These are phyloP conservation scores for Pseudomugil tenellus DNA, from an alignment of 2,797 vertebrate species.

Conservation along the genomic window DNA sequence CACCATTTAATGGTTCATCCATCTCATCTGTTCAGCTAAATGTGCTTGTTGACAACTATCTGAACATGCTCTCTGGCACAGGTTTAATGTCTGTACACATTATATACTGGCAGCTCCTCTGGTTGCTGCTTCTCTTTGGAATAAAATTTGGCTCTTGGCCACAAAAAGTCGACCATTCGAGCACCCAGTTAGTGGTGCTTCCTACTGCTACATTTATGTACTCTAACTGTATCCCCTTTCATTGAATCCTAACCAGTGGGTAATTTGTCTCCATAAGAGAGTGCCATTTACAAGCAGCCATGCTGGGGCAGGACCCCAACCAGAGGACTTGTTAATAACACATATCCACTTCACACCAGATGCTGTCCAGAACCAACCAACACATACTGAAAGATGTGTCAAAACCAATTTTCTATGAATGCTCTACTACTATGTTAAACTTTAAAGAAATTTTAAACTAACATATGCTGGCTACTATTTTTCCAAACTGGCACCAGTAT, in stretches of 20 bases:
- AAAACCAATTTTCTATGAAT: conserved; percentile 67
- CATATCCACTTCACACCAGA: conserved; percentile 82
- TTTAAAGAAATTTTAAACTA: conserved; percentile 54
- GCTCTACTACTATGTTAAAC: conserved; percentile 45
- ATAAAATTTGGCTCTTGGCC: conserved; percentile 67
- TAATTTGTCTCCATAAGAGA: conserved; percentile 81
- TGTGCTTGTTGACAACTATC: conserved; percentile 71
- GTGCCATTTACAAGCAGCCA: conserved; percentile 83
- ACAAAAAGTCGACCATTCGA: conserved; percentile 70
- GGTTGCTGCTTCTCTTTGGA: conserved; percentile 63
- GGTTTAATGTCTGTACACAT: conserved; percentile 64
- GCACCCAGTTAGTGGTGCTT: conserved; percentile 76
- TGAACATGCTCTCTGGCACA: conserved; percentile 34
- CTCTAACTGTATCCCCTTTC: conserved; percentile 82
- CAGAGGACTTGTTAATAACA: conserved; percentile 81
- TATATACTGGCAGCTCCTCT: conserved; percentile 55
- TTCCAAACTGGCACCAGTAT: conserved; percentile 8
- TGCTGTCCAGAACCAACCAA: conserved; percentile 76
- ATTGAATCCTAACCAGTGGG: conserved; percentile 78
- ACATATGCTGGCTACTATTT: conserved; percentile 16
- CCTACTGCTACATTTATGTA: conserved; percentile 82
- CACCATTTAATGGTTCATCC: conserved; percentile 56
- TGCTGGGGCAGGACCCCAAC: conserved; percentile 80
- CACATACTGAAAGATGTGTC: conserved; percentile 68
- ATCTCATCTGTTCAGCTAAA: conserved; percentile 69